These are phyloP conservation scores for Craterocephalus amniculus DNA, from an alignment of 2,797 vertebrate species.

Conservation along the genomic window DNA sequence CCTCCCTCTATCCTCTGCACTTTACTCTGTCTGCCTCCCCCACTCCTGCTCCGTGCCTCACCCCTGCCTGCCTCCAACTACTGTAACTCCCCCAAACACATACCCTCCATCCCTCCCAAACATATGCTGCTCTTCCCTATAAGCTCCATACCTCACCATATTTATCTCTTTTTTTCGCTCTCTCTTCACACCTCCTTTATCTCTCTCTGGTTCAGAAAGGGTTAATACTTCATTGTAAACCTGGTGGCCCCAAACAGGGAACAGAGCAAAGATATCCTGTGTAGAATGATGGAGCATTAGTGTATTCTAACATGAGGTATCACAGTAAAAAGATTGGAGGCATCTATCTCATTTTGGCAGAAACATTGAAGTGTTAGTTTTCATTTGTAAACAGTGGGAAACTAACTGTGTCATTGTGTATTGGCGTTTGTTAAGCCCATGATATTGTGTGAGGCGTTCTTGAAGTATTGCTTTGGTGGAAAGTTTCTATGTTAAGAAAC, in stretches of 20 bases:
- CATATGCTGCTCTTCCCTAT: too few relatives aligned
- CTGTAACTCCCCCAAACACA: slow-evolving; percentile 11
- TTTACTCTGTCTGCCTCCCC: slow-evolving; percentile 41
- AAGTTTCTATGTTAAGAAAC: slow-evolving; percentile 67
- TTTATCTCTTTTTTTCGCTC: slow-evolving; percentile 53
- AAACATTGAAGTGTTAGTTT: not conserved
- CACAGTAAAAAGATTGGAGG: not conserved
- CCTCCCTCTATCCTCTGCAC: slow-evolving; percentile 53
- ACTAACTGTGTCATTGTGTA: not conserved
- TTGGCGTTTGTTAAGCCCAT: slow-evolving; percentile 3
- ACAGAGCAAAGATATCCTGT: not conserved
- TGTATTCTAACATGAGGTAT: not conserved
- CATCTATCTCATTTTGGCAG: not conserved
- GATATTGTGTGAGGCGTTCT: slow-evolving; percentile 30
- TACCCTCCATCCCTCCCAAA: too few relatives aligned
- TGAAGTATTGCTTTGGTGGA: slow-evolving; percentile 47
- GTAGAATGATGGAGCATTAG: not conserved
- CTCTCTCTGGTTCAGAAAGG: slow-evolving; percentile 34
- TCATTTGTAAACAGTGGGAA: not conserved
- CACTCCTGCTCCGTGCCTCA: slow-evolving; percentile 20
- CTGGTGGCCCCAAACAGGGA: slow-evolving; percentile 1
- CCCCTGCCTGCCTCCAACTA: slow-evolving; percentile 12
- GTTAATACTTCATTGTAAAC: slow-evolving; percentile 49
- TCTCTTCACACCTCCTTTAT: slow-evolving; percentile 51
- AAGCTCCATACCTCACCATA: slow-evolving; percentile 58